These are phyloP conservation scores for Notamacropus eugenii DNA, from an alignment of 2,797 vertebrate species.

Conservation along the genomic window DNA sequence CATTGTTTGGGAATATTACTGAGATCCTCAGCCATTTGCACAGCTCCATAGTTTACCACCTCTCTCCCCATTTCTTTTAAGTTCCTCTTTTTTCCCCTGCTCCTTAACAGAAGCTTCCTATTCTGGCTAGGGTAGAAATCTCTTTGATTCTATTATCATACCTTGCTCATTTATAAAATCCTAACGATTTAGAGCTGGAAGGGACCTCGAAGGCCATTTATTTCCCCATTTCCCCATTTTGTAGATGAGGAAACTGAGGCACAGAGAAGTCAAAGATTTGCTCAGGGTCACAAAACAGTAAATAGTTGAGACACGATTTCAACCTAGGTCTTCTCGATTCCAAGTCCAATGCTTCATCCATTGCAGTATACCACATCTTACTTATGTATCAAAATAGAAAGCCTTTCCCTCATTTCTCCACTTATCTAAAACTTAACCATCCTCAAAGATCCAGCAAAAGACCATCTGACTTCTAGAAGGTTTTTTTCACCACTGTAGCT, in stretches of 20 bases:
- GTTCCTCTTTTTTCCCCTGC: neutral
- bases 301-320: neutral
- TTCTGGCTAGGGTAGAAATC: neutral
- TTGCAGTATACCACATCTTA: neutral
- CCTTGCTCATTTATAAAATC: neutral
- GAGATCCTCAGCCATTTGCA: neutral
- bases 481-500: neutral
- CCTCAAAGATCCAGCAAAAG: constrained; percentile 31
- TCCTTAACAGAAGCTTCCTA: neutral
- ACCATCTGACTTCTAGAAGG: neutral
- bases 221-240: neutral
- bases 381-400: neutral
- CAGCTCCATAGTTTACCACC: neutral
- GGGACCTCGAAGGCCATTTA: neutral
- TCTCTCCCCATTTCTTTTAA: neutral
- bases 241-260: neutral
- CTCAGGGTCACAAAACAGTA: neutral
- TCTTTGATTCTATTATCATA: neutral
- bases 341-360: neutral
- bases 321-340: neutral
- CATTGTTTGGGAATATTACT: neutral
- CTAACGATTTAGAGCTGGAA: neutral
- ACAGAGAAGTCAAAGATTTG: neutral
- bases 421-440: neutral
- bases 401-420: neutral